Conservation (phyloP, 2,797 vertebrate species). For the Sebastes minor region DNA sequence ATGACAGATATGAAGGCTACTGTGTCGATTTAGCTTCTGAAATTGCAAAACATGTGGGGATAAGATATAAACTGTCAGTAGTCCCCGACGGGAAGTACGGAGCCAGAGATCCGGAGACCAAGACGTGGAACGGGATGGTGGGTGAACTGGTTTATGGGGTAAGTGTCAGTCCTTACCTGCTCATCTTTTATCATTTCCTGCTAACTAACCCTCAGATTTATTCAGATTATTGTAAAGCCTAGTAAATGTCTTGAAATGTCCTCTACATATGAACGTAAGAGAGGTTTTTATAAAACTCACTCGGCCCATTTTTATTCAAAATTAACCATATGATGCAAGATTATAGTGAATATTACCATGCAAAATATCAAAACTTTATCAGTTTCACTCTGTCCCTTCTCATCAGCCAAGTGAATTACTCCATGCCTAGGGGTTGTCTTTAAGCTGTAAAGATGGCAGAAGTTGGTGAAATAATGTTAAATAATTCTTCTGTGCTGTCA, state of each 20-base stretch:
- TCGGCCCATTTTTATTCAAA: neutral
- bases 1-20: slow-evolving; percentile 99
- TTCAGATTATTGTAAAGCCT: neutral
- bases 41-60: slow-evolving; percentile 99
- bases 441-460: neutral
- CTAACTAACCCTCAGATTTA: neutral
- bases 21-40: slow-evolving; percentile 99
- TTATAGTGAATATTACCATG: neutral
- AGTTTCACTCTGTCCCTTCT: neutral
- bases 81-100: slow-evolving; percentile 99
- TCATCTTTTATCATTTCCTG: neutral
- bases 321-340: neutral
- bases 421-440: neutral
- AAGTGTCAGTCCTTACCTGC: slow-evolving; percentile 77
- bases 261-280: neutral
- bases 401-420: neutral
- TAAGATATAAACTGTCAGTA: slow-evolving; percentile 96
- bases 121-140: slow-evolving; percentile 99
- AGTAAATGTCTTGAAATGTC: neutral
- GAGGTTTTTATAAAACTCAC: neutral
- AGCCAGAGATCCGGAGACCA: slow-evolving; percentile 97
- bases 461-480: neutral
- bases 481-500: neutral
- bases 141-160: slow-evolving; percentile 99
- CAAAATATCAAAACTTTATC: neutral